Percentiles rank a stretch among this genome's conserved stretches.
Evolutionary conservation across 2,888 invertebrate genomes (phyloP).

Genomic region (Lasioglossum vierecki): DNA sequence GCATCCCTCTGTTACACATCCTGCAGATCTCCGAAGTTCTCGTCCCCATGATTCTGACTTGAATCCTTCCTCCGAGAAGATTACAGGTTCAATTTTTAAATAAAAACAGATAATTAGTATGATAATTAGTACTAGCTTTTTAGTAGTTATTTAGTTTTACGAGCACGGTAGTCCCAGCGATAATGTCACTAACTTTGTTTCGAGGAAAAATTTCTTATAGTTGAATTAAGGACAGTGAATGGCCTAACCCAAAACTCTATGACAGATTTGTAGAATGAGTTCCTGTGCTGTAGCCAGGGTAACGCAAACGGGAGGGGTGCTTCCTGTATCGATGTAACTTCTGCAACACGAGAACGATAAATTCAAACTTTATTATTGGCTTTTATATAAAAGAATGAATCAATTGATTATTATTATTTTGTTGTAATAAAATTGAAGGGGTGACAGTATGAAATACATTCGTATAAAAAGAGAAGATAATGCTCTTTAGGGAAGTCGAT

Average conservation of each 20-base stretch:
- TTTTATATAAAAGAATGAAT: background rate
- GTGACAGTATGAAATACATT: background rate
- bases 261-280: conserved; percentile 25
- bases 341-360: background rate
- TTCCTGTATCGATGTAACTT: conserved; percentile 62
- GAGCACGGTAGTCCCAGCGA: background rate
- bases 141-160: background rate
- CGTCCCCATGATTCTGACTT: conserved; percentile 71
- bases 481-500: background rate
- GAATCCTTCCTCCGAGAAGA: background rate
- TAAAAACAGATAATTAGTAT: too few species aligned
- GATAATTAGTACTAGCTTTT: too few species aligned
- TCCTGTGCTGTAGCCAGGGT: conserved; percentile 67
- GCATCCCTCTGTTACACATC: conserved; percentile 79
- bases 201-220: conserved; percentile 5
- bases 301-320: conserved; percentile 67
- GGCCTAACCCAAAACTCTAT: conserved; percentile 22
- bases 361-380: background rate
- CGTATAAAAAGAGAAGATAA: background rate
- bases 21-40: conserved; percentile 77
- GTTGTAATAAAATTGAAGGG: background rate
- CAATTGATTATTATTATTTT: background rate
- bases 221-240: background rate
- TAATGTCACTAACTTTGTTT: background rate
- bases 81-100: background rate